Evolutionary conservation across 2,888 invertebrate genomes (phyloP).

Genomic region (Andrena hattorfiana): DNA sequence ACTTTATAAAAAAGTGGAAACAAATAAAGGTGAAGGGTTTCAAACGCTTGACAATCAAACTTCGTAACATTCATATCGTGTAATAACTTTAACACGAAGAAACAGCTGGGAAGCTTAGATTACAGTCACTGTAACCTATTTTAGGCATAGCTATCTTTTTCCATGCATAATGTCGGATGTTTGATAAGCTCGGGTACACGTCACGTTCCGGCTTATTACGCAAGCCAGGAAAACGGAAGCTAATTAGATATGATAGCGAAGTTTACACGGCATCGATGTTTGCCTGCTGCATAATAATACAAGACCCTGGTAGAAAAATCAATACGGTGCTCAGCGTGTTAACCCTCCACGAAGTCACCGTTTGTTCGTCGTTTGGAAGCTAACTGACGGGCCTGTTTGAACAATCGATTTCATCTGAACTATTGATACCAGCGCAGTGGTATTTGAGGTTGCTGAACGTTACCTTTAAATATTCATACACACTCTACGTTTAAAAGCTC

Average conservation of each 20-base stretch:
- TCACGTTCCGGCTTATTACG: not conserved
- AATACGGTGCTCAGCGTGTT: slow-evolving; percentile 8
- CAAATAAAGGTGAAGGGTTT: too few relatives aligned
- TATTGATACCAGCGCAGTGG: not conserved
- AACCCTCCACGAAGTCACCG: not conserved
- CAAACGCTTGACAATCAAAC: too few relatives aligned
- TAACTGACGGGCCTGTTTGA: slow-evolving; percentile 47
- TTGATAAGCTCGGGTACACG: not conserved
- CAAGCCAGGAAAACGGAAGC: slow-evolving; percentile 15
- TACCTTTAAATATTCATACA: slow-evolving; percentile 29
- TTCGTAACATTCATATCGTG: not conserved
- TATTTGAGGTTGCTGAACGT: not conserved
- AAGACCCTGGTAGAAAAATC: slow-evolving; percentile 30
- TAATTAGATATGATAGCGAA: slow-evolving; percentile 33
- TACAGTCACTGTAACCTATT: not conserved
- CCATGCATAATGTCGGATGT: not conserved
- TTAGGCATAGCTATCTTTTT: not conserved
- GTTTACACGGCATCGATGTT: slow-evolving; percentile 37
- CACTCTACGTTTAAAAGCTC: not conserved
- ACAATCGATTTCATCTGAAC: slow-evolving; percentile 40
- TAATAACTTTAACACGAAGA: not conserved
- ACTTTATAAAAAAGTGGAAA: too few relatives aligned
- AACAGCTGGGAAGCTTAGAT: not conserved
- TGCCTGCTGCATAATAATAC: slow-evolving; percentile 42
- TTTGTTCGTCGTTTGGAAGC: not conserved